phyloP scores from a whole-genome alignment of 2,113 vertebrate species.

The Mesoclemmys tuberculata region DNA sequence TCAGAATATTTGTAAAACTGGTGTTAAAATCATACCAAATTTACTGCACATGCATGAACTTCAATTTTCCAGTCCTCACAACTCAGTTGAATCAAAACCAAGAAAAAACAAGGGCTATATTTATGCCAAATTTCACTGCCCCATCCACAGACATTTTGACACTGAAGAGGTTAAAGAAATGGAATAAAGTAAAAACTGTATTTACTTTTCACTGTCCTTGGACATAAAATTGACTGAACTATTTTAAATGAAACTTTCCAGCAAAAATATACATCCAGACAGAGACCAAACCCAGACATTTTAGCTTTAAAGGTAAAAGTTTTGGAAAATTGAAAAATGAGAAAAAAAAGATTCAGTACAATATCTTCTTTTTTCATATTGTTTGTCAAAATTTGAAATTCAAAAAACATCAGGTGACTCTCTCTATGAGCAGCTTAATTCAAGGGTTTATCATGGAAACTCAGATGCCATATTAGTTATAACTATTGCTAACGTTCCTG shows the following conservation, averaged over 20 bases:
- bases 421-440: neutral
- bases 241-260: too few relatives aligned
- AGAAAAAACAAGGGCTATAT: too few relatives aligned
- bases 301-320: neutral
- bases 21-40: too few relatives aligned
- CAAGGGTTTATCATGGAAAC: neutral
- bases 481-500: neutral
- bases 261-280: neutral
- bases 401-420: neutral
- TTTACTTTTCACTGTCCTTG: neutral
- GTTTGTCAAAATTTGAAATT: neutral
- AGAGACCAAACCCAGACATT: neutral
- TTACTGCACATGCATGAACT: too few relatives aligned
- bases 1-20: neutral
- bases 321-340: neutral
- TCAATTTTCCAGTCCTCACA: too few relatives aligned
- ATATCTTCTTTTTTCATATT: neutral
- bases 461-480: neutral
- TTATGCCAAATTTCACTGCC: too few relatives aligned
- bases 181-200: neutral
- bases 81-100: too few relatives aligned
- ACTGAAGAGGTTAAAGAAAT: neutral
- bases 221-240: too few relatives aligned
- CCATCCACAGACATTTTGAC: too few relatives aligned
- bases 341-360: too few relatives aligned